Evolutionary conservation across 2,797 vertebrate genomes (phyloP).

Genomic region (Chlorospingus flavigularis): DNA sequence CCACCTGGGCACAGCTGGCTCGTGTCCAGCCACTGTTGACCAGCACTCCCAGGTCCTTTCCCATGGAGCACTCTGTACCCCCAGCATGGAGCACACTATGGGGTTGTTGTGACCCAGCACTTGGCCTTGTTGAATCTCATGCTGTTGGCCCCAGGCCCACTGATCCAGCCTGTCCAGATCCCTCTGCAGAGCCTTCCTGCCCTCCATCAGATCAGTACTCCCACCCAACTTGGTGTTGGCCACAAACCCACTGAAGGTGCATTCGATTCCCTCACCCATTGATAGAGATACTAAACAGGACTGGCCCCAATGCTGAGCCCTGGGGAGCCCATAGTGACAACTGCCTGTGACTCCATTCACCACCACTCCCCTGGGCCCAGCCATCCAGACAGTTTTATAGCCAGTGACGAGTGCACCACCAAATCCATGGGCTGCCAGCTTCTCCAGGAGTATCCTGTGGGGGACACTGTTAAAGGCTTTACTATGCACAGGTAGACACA

Average conservation of each 20-base stretch:
- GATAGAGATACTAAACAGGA: neutral
- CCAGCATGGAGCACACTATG: neutral
- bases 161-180: neutral
- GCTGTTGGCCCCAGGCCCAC: no score
- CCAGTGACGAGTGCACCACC: neutral
- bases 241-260: neutral
- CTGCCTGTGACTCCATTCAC: neutral
- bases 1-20: neutral
- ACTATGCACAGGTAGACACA: neutral
- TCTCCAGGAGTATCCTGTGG: neutral
- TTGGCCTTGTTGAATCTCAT: neutral
- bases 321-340: neutral
- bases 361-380: neutral
- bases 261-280: accelerated
- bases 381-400: neutral
- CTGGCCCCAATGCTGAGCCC: neutral
- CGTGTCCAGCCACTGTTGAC: neutral
- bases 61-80: neutral
- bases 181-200: neutral
- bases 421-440: neutral
- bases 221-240: neutral
- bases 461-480: neutral
- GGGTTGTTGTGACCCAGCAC: neutral
- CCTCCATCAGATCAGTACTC: neutral
- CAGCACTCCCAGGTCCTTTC: neutral